These are phyloP conservation scores for Amphipyra berbera DNA, from an alignment of 2,888 invertebrate species.

Conservation along the genomic window DNA sequence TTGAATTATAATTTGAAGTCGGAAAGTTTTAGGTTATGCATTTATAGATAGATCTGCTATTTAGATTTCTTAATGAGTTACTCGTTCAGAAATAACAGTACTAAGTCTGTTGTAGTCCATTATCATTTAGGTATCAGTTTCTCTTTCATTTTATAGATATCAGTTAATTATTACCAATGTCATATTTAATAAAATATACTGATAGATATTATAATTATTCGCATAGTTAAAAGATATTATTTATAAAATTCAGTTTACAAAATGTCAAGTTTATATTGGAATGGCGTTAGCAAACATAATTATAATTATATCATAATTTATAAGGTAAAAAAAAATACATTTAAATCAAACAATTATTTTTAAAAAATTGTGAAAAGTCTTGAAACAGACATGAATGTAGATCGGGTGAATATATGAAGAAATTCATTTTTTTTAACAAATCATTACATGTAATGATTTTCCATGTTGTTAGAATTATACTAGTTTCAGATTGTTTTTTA, in stretches of 20 bases:
- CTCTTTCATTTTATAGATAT: constrained; percentile 21
- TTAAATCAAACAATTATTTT: no score
- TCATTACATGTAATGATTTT: no score
- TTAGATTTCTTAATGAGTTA: constrained; percentile 26
- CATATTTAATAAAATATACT: neutral
- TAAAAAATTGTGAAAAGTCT: no score
- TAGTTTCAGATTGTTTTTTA: no score
- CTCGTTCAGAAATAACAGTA: constrained; percentile 11
- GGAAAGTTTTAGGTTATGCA: no score
- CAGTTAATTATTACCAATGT: constrained; percentile 4
- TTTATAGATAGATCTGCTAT: constrained; percentile 9
- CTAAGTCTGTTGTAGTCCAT: constrained; percentile 5
- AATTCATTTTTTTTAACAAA: no score
- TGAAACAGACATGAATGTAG: no score
- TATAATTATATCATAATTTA: no score
- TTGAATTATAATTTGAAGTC: no score
- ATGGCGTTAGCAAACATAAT: neutral
- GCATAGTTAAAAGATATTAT: neutral
- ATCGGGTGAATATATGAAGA: no score
- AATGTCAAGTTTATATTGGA: constrained; percentile 5
- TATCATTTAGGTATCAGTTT: constrained; percentile 14
- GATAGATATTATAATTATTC: neutral
- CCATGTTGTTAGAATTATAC: no score
- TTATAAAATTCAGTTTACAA: neutral
- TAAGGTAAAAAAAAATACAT: no score